A percentile compares a stretch with the other conserved stretches of the same genome.
Evolutionary conservation across 2,888 invertebrate genomes (phyloP).

Genomic region (Tiliacea aurago): DNA sequence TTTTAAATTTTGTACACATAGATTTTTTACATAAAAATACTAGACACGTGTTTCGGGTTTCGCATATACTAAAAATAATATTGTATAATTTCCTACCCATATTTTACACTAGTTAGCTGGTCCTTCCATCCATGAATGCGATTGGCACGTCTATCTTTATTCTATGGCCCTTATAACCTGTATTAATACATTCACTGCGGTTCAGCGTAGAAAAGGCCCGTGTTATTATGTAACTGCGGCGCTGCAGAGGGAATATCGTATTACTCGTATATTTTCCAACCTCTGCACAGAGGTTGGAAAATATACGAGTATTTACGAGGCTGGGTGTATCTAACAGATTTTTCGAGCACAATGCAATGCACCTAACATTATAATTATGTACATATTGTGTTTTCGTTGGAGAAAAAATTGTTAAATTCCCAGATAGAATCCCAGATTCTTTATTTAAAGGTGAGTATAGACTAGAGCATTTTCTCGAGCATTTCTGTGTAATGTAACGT

Average conservation of each 20-base stretch:
- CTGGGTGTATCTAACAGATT: neutral
- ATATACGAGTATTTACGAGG: neutral
- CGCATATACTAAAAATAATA: no score
- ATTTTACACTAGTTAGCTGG: neutral
- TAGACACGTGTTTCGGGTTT: no score
- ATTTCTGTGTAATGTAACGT: no score
- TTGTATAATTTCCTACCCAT: no score
- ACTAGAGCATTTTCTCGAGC: no score
- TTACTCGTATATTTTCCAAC: no score
- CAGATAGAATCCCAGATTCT: no score
- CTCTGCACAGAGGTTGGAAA: neutral
- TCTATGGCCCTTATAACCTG: slow-evolving; percentile 2
- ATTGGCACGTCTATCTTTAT: neutral
- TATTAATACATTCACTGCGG: slow-evolving; percentile 21
- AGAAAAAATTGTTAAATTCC: no score
- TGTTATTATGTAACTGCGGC: slow-evolving; percentile 12
- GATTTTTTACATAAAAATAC: no score
- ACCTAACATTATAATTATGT: neutral
- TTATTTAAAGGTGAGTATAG: no score
- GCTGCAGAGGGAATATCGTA: slow-evolving; percentile 13
- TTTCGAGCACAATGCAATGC: neutral
- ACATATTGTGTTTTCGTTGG: no score
- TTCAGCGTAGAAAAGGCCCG: neutral
- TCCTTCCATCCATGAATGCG: neutral
- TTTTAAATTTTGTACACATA: no score